Percentiles rank a stretch among this genome's conserved stretches.
Conservation (phyloP, 2,888 invertebrate genomes). For the Odontocerum albicorne region DNA sequence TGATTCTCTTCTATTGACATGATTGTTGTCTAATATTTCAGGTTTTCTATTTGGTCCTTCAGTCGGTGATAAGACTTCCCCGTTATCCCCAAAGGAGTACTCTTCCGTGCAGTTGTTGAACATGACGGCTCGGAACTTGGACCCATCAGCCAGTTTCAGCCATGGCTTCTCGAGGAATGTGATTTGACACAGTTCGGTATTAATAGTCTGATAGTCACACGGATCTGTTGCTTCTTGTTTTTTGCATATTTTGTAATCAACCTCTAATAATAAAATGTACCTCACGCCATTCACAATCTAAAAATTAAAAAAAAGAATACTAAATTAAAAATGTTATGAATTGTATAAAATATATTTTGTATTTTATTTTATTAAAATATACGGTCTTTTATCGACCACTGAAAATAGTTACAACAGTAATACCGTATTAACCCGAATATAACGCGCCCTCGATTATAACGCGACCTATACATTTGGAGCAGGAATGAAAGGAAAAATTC, state of each 20-base stretch:
- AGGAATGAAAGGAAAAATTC: too few relatives aligned
- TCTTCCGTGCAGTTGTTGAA: conserved; percentile 67
- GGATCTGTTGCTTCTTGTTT: too few relatives aligned
- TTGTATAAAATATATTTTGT: too few relatives aligned
- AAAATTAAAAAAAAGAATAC: conserved; percentile 37
- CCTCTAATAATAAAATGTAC: conserved; percentile 56
- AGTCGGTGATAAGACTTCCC: conserved; percentile 46
- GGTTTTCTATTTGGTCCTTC: too few relatives aligned
- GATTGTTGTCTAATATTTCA: too few relatives aligned
- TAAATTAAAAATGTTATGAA: not conserved
- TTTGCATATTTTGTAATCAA: conserved; percentile 54
- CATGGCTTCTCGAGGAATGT: conserved; percentile 68
- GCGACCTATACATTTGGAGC: too few relatives aligned
- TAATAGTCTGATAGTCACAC: conserved; percentile 2
- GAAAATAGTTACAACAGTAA: too few relatives aligned
- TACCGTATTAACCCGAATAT: too few relatives aligned
- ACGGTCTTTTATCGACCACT: too few relatives aligned
- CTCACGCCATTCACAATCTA: conserved; percentile 64
- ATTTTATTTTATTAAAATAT: too few relatives aligned
- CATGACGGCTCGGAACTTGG: conserved; percentile 61
- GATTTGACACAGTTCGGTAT: conserved; percentile 56
- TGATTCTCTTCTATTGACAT: too few relatives aligned
- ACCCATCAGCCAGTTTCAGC: conserved; percentile 58
- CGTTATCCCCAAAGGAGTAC: conserved; percentile 54
- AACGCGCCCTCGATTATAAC: too few relatives aligned